Evolutionary conservation across 2,797 vertebrate species (phyloP).

Genomic region (Micrastur ruficollis): DNA sequence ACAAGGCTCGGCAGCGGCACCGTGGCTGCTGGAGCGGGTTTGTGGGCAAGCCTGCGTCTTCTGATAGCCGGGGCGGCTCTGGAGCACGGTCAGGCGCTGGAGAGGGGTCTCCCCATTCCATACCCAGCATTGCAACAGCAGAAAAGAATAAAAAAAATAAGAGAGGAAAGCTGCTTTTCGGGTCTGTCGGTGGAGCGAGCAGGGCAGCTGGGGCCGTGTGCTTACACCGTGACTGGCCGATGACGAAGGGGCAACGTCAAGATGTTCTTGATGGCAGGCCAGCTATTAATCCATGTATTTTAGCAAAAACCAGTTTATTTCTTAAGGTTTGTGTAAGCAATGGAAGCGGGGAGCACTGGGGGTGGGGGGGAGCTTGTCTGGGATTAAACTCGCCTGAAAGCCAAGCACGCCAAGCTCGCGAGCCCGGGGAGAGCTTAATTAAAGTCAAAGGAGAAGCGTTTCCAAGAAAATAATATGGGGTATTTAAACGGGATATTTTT

Average conservation of each 20-base stretch:
- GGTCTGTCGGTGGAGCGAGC: rapidly evolving
- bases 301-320: constrained; percentile 45
- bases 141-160: background rate
- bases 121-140: background rate
- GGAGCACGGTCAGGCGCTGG: rapidly evolving
- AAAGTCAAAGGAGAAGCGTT: constrained; percentile 29
- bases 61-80: background rate
- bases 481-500: constrained; percentile 3
- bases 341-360: background rate
- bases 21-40: background rate
- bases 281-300: constrained; percentile 39
- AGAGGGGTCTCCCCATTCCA: background rate
- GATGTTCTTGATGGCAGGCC: constrained; percentile 42
- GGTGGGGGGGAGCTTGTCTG: background rate
- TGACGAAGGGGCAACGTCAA: background rate
- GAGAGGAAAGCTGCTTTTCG: background rate
- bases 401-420: background rate
- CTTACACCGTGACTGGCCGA: background rate
- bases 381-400: constrained; percentile 33
- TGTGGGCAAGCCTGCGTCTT: background rate
- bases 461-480: constrained; percentile 41
- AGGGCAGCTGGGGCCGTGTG: rapidly evolving
- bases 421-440: constrained; percentile 37
- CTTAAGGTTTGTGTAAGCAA: constrained; percentile 47
- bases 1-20: background rate